Evolutionary conservation across 2,888 invertebrate genomes (phyloP).

Genomic region (Aelia acuminata): DNA sequence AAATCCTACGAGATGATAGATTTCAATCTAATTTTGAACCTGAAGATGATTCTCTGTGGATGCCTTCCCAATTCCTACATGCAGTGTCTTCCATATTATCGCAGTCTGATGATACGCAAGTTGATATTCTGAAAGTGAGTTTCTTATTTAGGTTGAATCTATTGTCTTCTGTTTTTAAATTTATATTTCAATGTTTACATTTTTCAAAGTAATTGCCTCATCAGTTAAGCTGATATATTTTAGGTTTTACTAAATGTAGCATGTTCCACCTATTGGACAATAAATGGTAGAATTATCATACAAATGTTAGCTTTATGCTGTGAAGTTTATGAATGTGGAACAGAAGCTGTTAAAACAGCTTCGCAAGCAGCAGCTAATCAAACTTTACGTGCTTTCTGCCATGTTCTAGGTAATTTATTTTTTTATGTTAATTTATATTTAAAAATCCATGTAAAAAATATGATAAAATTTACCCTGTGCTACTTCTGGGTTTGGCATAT

Average conservation of each 20-base stretch:
- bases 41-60: slow-evolving; percentile 92
- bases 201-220: neutral
- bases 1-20: slow-evolving; percentile 90
- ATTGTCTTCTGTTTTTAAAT: neutral
- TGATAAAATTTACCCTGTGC: no score
- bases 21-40: slow-evolving; percentile 92
- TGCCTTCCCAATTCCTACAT: slow-evolving; percentile 90
- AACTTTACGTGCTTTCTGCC: slow-evolving; percentile 87
- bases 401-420: slow-evolving; percentile 78
- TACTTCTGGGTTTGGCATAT: no score
- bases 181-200: neutral
- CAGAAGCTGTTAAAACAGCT: slow-evolving; percentile 86
- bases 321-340: slow-evolving; percentile 84
- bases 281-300: slow-evolving; percentile 90
- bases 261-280: slow-evolving; percentile 88
- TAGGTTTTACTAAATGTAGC: slow-evolving; percentile 89
- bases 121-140: slow-evolving; percentile 78
- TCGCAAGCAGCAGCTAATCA: slow-evolving; percentile 93
- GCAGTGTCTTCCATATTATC: slow-evolving; percentile 85
- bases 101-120: slow-evolving; percentile 89
- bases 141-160: slow-evolving; percentile 61
- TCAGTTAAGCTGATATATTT: slow-evolving; percentile 62
- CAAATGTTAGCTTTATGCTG: slow-evolving; percentile 87
- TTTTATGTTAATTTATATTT: neutral
- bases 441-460: no score